Evolutionary conservation across 2,797 vertebrate genomes (phyloP).

Genomic region (Crax fasciolata): DNA sequence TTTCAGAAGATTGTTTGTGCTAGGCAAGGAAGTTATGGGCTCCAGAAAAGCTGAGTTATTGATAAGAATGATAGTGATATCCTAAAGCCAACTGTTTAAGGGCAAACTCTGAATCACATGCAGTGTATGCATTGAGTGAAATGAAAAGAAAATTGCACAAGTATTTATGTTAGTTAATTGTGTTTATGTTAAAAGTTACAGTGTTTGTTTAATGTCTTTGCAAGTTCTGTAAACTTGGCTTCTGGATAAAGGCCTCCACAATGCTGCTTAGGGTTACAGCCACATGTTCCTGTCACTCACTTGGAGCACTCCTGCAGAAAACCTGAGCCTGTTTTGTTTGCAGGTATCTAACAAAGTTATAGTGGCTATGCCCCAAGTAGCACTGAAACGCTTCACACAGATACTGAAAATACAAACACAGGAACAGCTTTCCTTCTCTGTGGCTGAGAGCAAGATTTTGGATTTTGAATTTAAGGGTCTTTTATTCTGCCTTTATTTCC

Average conservation of each 20-base stretch:
- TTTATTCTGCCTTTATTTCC: neutral
- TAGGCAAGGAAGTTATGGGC: neutral
- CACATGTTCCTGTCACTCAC: constrained; percentile 41
- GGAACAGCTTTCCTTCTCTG: neutral
- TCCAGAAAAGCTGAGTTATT: constrained; percentile 18
- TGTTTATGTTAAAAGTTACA: constrained; percentile 86
- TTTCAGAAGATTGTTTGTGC: neutral
- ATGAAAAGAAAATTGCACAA: constrained; percentile 78
- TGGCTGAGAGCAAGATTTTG: neutral
- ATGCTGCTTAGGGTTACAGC: constrained; percentile 37
- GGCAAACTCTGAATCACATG: constrained; percentile 64
- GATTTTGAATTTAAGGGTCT: neutral
- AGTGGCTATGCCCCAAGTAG: neutral
- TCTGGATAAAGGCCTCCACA: constrained; percentile 81
- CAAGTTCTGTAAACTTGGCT: constrained; percentile 87
- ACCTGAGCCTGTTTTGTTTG: neutral
- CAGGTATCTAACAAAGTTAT: constrained; percentile 10
- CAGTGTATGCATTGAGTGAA: constrained; percentile 69
- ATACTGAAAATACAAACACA: neutral
- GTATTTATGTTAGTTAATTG: constrained; percentile 86
- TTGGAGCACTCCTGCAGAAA: neutral
- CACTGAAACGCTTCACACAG: neutral
- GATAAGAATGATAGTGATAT: constrained; percentile 77
- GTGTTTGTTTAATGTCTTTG: constrained; percentile 86
- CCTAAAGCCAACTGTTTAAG: constrained; percentile 18